Evolutionary conservation across 2,113 vertebrate genomes (phyloP), one percentile per base, ranked within the genome.

Genomic region (Chitala chitala): DNA sequence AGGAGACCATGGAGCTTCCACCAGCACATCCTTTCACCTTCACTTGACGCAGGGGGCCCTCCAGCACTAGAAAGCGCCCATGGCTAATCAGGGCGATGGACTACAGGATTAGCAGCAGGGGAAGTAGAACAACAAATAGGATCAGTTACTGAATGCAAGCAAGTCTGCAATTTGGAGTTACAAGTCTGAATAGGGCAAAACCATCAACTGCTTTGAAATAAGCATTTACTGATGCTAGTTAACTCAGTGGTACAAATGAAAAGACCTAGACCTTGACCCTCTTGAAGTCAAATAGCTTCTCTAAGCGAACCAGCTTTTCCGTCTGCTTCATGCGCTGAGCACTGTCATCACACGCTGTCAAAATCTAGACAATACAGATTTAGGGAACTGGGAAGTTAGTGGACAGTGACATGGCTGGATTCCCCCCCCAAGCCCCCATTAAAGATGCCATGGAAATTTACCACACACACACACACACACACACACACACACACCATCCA

Each of bases 211-310:
- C n/a, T n/a, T n/a, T n/a, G n/a, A n/a, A n/a, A 2, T 17, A 24
- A 5, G n/a, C 1, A 8, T 5, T 12, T 29, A 26, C 12, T 31
- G 17, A 13, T 5, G 12, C n/a, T 40, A 36, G 17, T 66, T 9
- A 46, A 13, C 2, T 46, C 55, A 38, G 29, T 31, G 44, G 42
- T 31, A 33, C 42, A 20, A n/a, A n/a, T n/a, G n/a, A n/a, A n/a
- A n/a, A n/a, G n/a, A n/a, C n/a, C n/a, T n/a, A n/a, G n/a, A 92
- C 92, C 89, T 92, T 93, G 4, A 90, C 72, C 40, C 78, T 85
- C 50, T 61, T 46, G 56, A 92, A 94, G 69, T 91, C 88, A 72
- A 93, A 71, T 38, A 74, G 79, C 78, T 85, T 87, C 73, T 90
- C 86, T 72, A 93, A 80, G n/a, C 55, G 77, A 61, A 91, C 84